Base-by-base conservation (phyloP, 2,113 vertebrate species). In the Thamnophis sirtalis region DNA sequence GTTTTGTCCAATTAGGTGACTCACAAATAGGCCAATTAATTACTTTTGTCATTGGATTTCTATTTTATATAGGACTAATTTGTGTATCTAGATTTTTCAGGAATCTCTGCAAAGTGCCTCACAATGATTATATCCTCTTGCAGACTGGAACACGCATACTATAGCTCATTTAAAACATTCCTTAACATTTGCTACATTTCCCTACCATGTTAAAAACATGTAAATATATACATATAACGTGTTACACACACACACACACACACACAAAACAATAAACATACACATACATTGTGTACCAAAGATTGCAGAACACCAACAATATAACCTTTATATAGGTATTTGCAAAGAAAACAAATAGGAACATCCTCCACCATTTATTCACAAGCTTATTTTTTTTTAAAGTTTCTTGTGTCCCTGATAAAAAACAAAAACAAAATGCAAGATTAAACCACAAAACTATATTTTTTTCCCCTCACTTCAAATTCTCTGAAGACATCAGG, bases 401-500 rank as follows among this genome's bases (percentile, higher is more conserved):
- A 92, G 96, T 96, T 97, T 97, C 93, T 97, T 95, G 94, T 97
- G 97, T 98, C 98, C 97, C 97, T 97, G 97, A 98, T 97, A 97
- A 98, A 97, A 98, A 96, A 80, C 7, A 13, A 53, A 85, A 86
- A 49, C 95, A 98, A 97, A 97, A 97, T 97, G 95, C 93, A 97
- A 96, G 95, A 96, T 97, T 96, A 96, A 98, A 98, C 97, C 98
- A 97, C 96, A 98, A 98, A 97, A 98, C 96, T 97, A 97, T 96
- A 94, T 95, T 96, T 95, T 60, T 60, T 96, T 93, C 3, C 3
- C 43, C 90, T 96, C 94, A 97, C 95, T 97, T 97, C 95, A 97
- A 97, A 97, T 97, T 96, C 95, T 96, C 93, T 96, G 97, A 98
- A 98, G 97, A 98, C 97, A 97, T 98, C 98, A 99, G 99, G 99